phyloP scores from a whole-genome alignment of 2,888 invertebrate genomes.

The Caenorhabditis auriculariae region DNA sequence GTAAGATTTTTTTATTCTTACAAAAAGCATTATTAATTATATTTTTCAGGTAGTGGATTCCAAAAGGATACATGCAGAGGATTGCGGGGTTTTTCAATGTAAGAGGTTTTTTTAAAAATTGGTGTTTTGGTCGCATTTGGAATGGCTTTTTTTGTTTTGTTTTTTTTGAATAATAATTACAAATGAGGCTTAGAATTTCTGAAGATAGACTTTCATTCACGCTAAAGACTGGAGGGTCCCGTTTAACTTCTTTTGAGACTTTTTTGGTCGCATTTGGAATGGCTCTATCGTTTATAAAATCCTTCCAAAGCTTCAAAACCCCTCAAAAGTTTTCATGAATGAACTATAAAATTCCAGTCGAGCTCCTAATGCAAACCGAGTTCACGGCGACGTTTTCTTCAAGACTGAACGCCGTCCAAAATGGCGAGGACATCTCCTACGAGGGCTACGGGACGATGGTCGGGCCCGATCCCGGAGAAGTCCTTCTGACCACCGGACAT shows the following conservation, averaged over 20 bases:
- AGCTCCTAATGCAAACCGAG: constrained; percentile 32
- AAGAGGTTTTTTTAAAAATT: too few relatives aligned
- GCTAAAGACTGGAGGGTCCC: too few relatives aligned
- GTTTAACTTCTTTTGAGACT: too few relatives aligned
- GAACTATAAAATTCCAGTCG: constrained; percentile 34
- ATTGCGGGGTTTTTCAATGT: constrained; percentile 56
- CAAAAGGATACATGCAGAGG: constrained; percentile 53
- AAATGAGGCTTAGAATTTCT: too few relatives aligned
- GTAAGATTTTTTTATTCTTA: too few relatives aligned
- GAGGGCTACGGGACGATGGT: constrained; percentile 52
- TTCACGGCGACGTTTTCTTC: constrained; percentile 54
- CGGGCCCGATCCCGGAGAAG: constrained; percentile 60
- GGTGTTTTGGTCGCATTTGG: too few relatives aligned
- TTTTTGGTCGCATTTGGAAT: too few relatives aligned
- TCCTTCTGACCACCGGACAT: constrained; percentile 56
- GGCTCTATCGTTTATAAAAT: too few relatives aligned
- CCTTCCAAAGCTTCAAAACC: not conserved
- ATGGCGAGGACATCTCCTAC: constrained; percentile 30
- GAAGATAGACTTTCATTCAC: too few relatives aligned
- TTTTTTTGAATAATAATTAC: too few relatives aligned
- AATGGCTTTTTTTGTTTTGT: too few relatives aligned
- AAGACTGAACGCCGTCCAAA: constrained; percentile 37
- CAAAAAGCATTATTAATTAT: too few relatives aligned
- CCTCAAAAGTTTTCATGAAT: not conserved
- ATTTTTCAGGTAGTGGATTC: constrained; percentile 51